phyloP scores from a whole-genome alignment of 2,888 invertebrate genomes.

The Chalcosyrphus nemorum region DNA sequence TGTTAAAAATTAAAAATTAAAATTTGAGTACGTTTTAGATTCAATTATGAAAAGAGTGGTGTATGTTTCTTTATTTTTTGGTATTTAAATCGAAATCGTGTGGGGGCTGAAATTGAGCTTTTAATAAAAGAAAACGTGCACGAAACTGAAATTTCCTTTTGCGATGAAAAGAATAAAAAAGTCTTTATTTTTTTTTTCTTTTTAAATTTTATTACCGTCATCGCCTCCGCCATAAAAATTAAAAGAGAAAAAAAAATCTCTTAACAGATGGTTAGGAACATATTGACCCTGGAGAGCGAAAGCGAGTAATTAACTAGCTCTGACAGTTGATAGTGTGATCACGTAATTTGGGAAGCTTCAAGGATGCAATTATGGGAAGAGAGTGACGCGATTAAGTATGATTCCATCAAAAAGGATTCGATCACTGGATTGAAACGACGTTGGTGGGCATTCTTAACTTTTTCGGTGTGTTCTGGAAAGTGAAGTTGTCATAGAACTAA shows the following conservation, averaged over 20 bases:
- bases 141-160: background rate
- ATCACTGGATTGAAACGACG: too few species aligned
- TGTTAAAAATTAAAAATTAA: conserved; percentile 4
- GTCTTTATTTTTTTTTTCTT: background rate
- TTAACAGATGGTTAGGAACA: background rate
- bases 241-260: background rate
- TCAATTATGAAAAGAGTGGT: conserved; percentile 15
- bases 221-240: background rate
- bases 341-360: too few species aligned
- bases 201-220: background rate
- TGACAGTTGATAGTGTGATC: too few species aligned
- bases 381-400: too few species aligned
- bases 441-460: too few species aligned
- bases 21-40: conserved; percentile 10
- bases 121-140: conserved; percentile 6
- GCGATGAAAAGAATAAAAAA: background rate
- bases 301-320: background rate
- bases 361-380: too few species aligned
- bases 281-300: background rate
- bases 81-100: conserved; percentile 1
- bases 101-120: conserved; percentile 24
- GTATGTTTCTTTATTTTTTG: background rate
- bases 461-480: too few species aligned
- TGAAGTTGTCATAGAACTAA: too few species aligned
- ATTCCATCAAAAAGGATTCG: too few species aligned